These are phyloP conservation scores for Percopsis omiscomaycus DNA, from an alignment of 2,797 vertebrate species.

Conservation along the genomic window DNA sequence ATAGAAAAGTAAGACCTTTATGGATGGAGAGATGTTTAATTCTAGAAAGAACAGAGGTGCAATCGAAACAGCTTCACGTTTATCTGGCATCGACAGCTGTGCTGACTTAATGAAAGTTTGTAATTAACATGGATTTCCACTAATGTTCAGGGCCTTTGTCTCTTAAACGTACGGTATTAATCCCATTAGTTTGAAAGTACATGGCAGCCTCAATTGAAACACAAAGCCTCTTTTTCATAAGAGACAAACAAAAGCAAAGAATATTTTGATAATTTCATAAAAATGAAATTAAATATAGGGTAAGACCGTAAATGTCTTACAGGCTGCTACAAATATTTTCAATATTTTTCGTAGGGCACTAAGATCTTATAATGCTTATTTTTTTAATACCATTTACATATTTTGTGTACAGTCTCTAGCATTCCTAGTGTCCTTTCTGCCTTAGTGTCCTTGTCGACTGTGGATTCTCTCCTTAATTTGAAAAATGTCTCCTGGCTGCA, in stretches of 20 bases:
- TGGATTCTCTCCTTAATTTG: conserved; percentile 59
- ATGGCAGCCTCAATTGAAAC: conserved; percentile 47
- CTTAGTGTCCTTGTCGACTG: conserved; percentile 66
- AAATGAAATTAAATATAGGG: neutral
- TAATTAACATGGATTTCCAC: conserved; percentile 86
- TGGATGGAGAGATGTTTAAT: conserved; percentile 57
- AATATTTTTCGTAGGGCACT: neutral
- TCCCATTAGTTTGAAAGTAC: conserved; percentile 74
- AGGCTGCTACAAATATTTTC: neutral
- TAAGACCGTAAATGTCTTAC: conserved; percentile 15
- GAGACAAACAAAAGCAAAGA: conserved; percentile 17
- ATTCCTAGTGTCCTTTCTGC: conserved; percentile 60
- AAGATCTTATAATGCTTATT: conserved; percentile 38
- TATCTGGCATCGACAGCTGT: conserved; percentile 86
- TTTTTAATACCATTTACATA: conserved; percentile 58
- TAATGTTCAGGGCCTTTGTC: conserved; percentile 81
- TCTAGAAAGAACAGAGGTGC: conserved; percentile 53
- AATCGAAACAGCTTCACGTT: conserved; percentile 78
- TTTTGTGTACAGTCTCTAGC: conserved; percentile 42
- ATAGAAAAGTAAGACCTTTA: conserved; percentile 50
- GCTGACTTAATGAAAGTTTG: conserved; percentile 81
- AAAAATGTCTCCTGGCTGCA: conserved; percentile 65
- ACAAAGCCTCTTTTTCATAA: conserved; percentile 24
- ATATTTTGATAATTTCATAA: conserved; percentile 17
- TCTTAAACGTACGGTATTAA: conserved; percentile 81